Percentiles rank a stretch among this genome's conserved stretches.
Evolutionary conservation across 2,113 vertebrate genomes (phyloP).

Genomic region (Cephalopholis sonnerati): DNA sequence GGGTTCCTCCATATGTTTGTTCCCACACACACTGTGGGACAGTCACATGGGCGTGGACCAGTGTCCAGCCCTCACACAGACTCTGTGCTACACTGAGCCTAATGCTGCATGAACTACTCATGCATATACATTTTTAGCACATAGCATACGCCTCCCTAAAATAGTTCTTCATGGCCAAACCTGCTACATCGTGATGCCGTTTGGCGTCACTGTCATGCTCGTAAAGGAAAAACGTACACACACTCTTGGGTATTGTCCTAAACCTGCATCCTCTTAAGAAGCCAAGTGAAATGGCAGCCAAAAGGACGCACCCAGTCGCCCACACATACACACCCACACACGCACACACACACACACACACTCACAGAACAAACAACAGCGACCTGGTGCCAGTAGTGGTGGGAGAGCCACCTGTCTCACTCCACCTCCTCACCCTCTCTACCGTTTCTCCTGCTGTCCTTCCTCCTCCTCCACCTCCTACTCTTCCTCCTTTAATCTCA

Average conservation of each 20-base stretch:
- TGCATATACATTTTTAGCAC: constrained; percentile 28
- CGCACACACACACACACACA: constrained; percentile 21
- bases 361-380: constrained; percentile 30
- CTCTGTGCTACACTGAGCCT: constrained; percentile 2
- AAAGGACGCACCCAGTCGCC: constrained; percentile 41
- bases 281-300: constrained; percentile 38
- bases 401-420: constrained; percentile 75
- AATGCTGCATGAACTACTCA: constrained; percentile 6
- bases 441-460: constrained; percentile 34
- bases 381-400: constrained; percentile 50
- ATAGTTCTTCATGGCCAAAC: constrained; percentile 2
- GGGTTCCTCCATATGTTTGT: constrained; percentile 72
- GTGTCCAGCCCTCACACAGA: constrained; percentile 46
- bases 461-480: constrained; percentile 23
- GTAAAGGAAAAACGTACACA: background rate
- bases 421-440: constrained; percentile 29
- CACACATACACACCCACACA: constrained; percentile 26
- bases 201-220: background rate
- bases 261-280: background rate
- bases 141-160: constrained; percentile 43
- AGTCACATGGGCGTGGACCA: constrained; percentile 37
- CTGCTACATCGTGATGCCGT: background rate
- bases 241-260: background rate
- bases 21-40: constrained; percentile 67
- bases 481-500: constrained; percentile 38